Percentiles rank a stretch among this genome's conserved stretches.
These are phyloP conservation scores for Elaeidobius kamerunicus DNA, from an alignment of 2,888 invertebrate genomes.

Conservation along the genomic window DNA sequence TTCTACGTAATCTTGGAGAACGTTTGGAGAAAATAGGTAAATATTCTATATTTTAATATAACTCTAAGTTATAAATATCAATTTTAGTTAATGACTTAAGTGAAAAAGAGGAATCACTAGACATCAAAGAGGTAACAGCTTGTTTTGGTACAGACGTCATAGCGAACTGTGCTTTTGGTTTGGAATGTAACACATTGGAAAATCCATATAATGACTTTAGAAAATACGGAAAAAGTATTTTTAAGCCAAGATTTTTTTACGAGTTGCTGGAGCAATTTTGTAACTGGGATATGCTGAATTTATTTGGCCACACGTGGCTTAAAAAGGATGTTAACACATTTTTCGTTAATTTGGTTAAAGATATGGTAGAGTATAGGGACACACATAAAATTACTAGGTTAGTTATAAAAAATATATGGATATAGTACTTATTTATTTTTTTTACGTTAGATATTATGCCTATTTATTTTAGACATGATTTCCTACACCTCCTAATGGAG, in stretches of 20 bases:
- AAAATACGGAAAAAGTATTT: slow-evolving; percentile 15
- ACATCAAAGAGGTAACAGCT: slow-evolving; percentile 15
- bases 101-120: not conserved
- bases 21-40: slow-evolving; percentile 11
- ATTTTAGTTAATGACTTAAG: not conserved
- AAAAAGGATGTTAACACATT: slow-evolving; percentile 24
- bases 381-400: slow-evolving; percentile 35
- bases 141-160: slow-evolving; percentile 20
- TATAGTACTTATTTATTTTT: too few relatives aligned
- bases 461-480: not conserved
- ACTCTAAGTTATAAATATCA: too few relatives aligned
- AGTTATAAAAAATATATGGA: too few relatives aligned
- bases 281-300: slow-evolving; percentile 14
- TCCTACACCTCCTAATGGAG: not conserved
- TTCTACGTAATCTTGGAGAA: slow-evolving; percentile 6
- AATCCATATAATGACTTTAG: slow-evolving; percentile 16
- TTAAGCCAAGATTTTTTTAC: slow-evolving; percentile 1
- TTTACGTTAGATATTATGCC: too few relatives aligned
- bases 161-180: slow-evolving; percentile 14
- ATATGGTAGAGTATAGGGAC: slow-evolving; percentile 46
- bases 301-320: slow-evolving; percentile 8
- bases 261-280: slow-evolving; percentile 10
- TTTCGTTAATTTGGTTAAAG: slow-evolving; percentile 40
- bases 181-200: slow-evolving; percentile 13
- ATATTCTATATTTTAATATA: too few relatives aligned